These are phyloP conservation scores for Nephotettix cincticeps DNA, from an alignment of 1,140 invertebrate species.

Conservation along the genomic window DNA sequence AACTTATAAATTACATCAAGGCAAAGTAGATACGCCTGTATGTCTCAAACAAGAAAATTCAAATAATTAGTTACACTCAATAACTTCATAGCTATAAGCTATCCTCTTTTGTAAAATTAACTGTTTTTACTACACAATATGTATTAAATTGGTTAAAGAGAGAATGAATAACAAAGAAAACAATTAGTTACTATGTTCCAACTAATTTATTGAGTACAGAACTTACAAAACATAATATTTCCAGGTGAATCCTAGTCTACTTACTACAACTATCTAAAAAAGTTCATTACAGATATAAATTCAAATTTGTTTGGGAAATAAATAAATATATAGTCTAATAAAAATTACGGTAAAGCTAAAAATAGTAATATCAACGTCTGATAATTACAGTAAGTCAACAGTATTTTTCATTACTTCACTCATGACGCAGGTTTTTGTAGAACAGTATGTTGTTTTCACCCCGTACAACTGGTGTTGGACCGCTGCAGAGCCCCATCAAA, in stretches of 20 bases:
- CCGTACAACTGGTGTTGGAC: neutral
- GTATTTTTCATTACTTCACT: neutral
- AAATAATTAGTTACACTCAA: neutral
- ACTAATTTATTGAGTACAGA: constrained; percentile 7
- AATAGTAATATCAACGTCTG: neutral
- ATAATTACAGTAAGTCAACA: neutral
- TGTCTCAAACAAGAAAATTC: neutral
- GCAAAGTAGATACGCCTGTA: constrained; percentile 16
- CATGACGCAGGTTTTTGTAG: constrained; percentile 14
- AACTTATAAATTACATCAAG: neutral
- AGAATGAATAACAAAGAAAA: neutral
- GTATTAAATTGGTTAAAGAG: neutral
- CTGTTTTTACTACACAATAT: neutral
- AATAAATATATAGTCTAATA: neutral
- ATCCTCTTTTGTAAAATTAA: neutral
- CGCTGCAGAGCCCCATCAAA: constrained; percentile 14
- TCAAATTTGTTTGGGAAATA: neutral
- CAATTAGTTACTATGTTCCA: neutral
- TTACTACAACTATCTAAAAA: neutral
- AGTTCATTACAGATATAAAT: neutral
- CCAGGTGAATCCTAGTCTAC: neutral
- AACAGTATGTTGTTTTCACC: neutral
- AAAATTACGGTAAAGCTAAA: neutral
- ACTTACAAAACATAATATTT: neutral
- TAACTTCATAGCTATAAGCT: neutral